These are phyloP conservation scores for Monochamus saltuarius DNA, from an alignment of 1,140 invertebrate species.

Conservation along the genomic window DNA sequence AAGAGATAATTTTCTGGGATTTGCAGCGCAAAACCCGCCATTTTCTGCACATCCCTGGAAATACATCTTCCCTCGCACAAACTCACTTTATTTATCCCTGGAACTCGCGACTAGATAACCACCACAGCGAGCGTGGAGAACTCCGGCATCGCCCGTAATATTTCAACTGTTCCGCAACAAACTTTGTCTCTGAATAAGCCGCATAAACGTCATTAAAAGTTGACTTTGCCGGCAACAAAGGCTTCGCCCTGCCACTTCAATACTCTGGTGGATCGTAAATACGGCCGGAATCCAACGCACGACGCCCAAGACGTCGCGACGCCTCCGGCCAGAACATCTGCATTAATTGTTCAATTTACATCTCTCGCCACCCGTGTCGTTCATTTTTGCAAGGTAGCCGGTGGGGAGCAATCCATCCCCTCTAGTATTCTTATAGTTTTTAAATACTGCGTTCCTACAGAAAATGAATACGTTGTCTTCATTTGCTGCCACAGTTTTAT, in stretches of 20 bases:
- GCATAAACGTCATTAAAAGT: conserved; percentile 31
- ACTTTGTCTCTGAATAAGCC: conserved; percentile 25
- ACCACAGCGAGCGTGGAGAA: conserved; percentile 10
- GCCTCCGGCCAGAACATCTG: conserved; percentile 6
- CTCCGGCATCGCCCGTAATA: conserved; percentile 19
- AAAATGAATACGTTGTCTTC: too few relatives aligned
- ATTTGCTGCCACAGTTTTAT: too few relatives aligned
- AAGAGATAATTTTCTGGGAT: too few relatives aligned
- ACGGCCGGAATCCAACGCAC: conserved; percentile 8
- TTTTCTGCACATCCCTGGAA: too few relatives aligned
- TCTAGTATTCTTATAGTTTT: too few relatives aligned
- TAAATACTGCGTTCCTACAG: too few relatives aligned
- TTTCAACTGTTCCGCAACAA: conserved; percentile 25
- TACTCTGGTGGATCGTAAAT: conserved; percentile 28
- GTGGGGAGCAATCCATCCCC: too few relatives aligned
- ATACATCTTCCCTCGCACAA: too few relatives aligned
- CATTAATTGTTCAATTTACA: conserved; percentile 19
- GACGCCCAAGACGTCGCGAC: not conserved
- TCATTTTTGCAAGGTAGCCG: too few relatives aligned
- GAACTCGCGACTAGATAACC: conserved; percentile 13
- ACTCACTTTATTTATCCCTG: not conserved
- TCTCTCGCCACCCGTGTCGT: too few relatives aligned
- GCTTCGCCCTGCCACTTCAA: conserved; percentile 19
- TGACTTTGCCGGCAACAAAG: conserved; percentile 18
- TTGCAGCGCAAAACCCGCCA: too few relatives aligned